Evolutionary conservation across 2,113 vertebrate genomes (phyloP), one percentile per base, ranked within the genome.

Genomic region (Zosterops pallidus): DNA sequence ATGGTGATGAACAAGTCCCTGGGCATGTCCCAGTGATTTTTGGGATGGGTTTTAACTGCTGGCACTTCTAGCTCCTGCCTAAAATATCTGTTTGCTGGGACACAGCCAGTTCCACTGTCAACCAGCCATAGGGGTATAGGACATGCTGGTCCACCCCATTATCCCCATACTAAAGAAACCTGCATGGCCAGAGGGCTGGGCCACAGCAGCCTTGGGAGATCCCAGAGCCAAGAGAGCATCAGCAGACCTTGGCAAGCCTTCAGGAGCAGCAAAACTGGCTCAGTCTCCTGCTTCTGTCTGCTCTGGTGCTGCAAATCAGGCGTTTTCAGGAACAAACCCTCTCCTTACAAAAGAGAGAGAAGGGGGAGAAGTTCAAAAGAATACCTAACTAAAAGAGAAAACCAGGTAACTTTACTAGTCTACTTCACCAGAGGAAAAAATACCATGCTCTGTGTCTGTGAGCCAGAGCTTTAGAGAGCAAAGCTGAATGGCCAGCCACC

Each of bases 1-100:
- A 65, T 0, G 0, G 22, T 1, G 2, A 89, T 21, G 14, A 29
- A 12, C 9, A 57, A 74, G 25, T 56, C 29, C 42, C 41, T 47
- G 23, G 5, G 20, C 60, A 57, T 14, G 19, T 29, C 56, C 44
- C n/a, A 64, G 33, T 25, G 55, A 47, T 25, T 81, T 49, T 3
- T 3, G 10, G 46, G 46, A 89, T 83, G 25, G 9, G 31, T 83
- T 86, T 80, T 69, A 33, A 62, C 67, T 60, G 37, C 2, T 39
- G 57, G 24, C 53, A 86, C 37, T 63, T 86, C 33, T 60, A 53
- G 49, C 31, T 90, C 28, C 41, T 72, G 37, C 33, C 53, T 79
- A n/a, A 64, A 90, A 53, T n/a, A 74, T 11, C 28, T 46, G 10
- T 65, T 75, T 92, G 26, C 33, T 68, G 20, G 28, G 19, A 69